Percentiles rank a stretch among this genome's conserved stretches.
These are phyloP conservation scores for Dicyrtoma fusca DNA, from an alignment of 2,888 invertebrate genomes.

Conservation along the genomic window DNA sequence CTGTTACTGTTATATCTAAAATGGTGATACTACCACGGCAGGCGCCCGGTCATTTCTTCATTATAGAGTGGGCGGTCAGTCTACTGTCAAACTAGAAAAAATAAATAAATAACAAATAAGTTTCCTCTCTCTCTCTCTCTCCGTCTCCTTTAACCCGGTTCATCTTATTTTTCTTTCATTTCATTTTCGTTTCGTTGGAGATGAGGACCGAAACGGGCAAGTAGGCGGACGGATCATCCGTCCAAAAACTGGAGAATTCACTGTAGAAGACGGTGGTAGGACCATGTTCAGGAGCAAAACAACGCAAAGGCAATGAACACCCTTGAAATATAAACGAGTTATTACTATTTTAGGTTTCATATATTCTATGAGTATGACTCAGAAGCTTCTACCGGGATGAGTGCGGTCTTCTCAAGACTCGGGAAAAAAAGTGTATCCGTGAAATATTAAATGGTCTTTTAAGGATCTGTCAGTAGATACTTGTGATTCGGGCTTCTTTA, in stretches of 20 bases:
- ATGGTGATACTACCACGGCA: not conserved
- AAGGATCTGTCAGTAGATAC: not conserved
- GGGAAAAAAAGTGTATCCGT: not conserved
- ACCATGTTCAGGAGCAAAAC: not conserved
- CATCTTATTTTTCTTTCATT: slow-evolving; percentile 3
- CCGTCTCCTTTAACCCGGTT: not conserved
- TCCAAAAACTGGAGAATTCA: not conserved
- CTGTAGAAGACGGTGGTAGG: not conserved
- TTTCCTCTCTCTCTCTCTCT: too few species aligned
- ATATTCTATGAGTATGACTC: too few species aligned
- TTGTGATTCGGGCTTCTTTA: not conserved
- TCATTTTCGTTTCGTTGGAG: not conserved
- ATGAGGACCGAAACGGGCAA: slow-evolving; percentile 1
- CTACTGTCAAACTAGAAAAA: slow-evolving; percentile 11
- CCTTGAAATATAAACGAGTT: not conserved
- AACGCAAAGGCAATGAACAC: not conserved
- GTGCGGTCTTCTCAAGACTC: not conserved
- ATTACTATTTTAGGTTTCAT: too few species aligned
- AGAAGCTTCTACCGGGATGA: too few species aligned
- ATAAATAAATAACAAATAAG: slow-evolving; percentile 13
- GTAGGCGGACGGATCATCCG: too few species aligned
- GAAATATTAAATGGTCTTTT: slow-evolving; percentile 11
- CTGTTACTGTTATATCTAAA: too few species aligned
- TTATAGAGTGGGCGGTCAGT: slow-evolving; percentile 23
- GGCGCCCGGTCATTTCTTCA: slow-evolving; percentile 29